Base-by-base conservation (phyloP, 2,797 vertebrate genomes). In the Anas capensis region DNA sequence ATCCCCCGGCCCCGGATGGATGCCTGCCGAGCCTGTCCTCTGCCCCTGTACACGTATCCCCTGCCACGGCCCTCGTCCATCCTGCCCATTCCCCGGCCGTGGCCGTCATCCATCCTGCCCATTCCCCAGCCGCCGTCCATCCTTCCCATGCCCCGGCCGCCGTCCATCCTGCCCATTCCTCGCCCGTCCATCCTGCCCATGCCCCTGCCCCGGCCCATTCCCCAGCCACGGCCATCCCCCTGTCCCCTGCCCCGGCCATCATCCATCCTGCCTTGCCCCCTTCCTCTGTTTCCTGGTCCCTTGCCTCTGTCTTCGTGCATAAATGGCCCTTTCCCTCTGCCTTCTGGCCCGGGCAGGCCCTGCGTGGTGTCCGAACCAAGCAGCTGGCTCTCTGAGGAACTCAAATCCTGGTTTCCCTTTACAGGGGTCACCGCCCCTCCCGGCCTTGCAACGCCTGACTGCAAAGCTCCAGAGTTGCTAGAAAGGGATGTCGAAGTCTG, bases 271-370 rank as follows among this genome's bases (percentile, higher is more conserved):
- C 60, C 97, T 96, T 89, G 96, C 42, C 97, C 96, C 93, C 96
- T 97, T 98, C 77, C 98, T 98, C 94, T 98, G 96, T 71, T 98
- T 84, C 98, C 95, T 20, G 98, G 96, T 86, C 98, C 98, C 88
- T 97, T 98, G 97, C 98, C 98, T 58, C 97, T 96, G 69, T 97
- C 98, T 71, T 98, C 98, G 92, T 98, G 97, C 69, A 98, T 96
- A 91, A 88, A 98, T 7, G 96, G 93, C 40, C 97, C 96, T n/a
- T 95, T 97, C 46, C 96, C 97, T 94, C 95, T 97, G 88, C 61
- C n/a, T 92, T 98, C 98, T 10, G 94, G 69, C 42, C 87, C 96
- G 65, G 93, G 48, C 4, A 95, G 64, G 31, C 61, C 97, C 73
- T 98, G 97, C 29, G 95, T 86, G 54, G 97, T 98, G 85, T 98